phyloP scores from a whole-genome alignment of 2,888 invertebrate species.

The Digitonthophagus gazella region DNA sequence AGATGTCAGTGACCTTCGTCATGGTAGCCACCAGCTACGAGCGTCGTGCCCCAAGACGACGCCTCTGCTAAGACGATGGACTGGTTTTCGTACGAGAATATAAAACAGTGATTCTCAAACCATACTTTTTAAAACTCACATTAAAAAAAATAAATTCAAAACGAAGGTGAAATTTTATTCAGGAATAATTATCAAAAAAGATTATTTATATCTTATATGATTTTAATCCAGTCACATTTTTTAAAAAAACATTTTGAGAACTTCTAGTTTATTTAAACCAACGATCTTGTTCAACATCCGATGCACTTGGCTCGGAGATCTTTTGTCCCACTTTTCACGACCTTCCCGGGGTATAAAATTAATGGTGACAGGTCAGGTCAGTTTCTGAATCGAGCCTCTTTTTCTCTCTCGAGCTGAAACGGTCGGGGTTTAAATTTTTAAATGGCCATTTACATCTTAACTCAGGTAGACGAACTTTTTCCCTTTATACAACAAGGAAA shows the following conservation, averaged over 20 bases:
- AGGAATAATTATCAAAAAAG: neutral
- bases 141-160: too few relatives aligned
- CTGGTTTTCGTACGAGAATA: neutral
- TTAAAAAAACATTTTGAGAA: too few relatives aligned
- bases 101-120: neutral
- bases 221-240: too few relatives aligned
- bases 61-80: neutral
- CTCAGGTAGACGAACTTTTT: neutral
- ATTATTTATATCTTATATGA: too few relatives aligned
- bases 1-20: neutral
- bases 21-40: constrained; percentile 7
- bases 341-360: neutral
- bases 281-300: neutral
- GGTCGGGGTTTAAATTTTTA: neutral
- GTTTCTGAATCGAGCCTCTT: neutral
- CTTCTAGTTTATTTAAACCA: neutral
- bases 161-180: neutral
- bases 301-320: neutral
- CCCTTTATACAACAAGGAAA: neutral
- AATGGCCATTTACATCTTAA: neutral
- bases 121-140: neutral
- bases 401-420: neutral
- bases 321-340: neutral
- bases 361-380: neutral
- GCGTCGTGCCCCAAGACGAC: neutral